phyloP scores from a whole-genome alignment of 2,888 invertebrate genomes.

The Encarsia formosa region DNA sequence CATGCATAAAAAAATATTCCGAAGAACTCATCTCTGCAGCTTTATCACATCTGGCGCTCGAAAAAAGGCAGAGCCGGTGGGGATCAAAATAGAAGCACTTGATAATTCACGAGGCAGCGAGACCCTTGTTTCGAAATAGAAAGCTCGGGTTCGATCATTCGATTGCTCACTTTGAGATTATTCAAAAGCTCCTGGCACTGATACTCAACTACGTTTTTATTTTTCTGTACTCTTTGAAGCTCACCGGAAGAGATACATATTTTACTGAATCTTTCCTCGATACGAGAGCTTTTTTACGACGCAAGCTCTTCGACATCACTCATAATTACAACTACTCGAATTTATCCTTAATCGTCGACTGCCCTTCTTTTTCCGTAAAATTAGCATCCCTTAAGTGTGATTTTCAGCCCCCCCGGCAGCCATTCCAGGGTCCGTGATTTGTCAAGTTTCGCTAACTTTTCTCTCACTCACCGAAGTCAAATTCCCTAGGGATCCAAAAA shows the following conservation, averaged over 20 bases:
- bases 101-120: conserved; percentile 6
- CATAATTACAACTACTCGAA: no score
- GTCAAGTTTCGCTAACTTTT: conserved; percentile 6
- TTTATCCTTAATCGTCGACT: no score
- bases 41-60: neutral
- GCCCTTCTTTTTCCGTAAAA: neutral
- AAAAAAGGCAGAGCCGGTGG: neutral
- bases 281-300: no score
- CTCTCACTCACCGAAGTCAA: neutral
- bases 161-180: neutral
- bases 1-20: conserved; percentile 5
- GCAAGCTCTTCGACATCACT: no score
- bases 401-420: neutral
- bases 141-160: conserved; percentile 1
- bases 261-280: no score
- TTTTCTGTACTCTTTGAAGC: neutral
- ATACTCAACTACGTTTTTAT: neutral
- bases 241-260: neutral
- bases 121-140: conserved; percentile 6
- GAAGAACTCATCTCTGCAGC: conserved; percentile 4
- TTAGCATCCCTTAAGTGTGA: conserved; percentile 1
- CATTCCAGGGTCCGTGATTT: conserved; percentile 3
- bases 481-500: neutral
- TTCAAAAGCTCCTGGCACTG: neutral
- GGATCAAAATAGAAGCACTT: conserved; percentile 8